These are phyloP conservation scores for Catamblyrhynchus diadema DNA, from an alignment of 2,797 vertebrate genomes.

Conservation along the genomic window DNA sequence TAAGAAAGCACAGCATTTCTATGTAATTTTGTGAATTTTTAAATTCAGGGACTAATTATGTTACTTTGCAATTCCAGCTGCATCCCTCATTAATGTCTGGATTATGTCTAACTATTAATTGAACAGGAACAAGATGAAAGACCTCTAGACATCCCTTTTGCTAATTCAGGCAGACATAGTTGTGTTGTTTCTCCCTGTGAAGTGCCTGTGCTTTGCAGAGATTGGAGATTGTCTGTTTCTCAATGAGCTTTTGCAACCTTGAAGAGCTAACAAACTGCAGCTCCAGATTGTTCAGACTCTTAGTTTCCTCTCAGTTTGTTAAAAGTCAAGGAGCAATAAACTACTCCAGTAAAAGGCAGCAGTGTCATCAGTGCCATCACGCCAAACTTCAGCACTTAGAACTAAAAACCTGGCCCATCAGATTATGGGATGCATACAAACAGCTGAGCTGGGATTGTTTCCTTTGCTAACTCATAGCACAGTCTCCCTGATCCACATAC, in stretches of 20 bases:
- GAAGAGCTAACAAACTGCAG: neutral
- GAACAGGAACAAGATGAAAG: conserved; percentile 25
- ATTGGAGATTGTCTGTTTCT: neutral
- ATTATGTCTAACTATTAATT: conserved; percentile 12
- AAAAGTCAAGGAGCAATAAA: neutral
- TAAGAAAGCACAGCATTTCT: neutral
- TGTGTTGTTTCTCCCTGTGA: neutral
- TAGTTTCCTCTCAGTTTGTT: neutral
- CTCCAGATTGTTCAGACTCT: neutral
- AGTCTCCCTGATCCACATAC: neutral
- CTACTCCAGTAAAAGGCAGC: neutral
- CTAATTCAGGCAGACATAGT: neutral
- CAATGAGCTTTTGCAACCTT: neutral
- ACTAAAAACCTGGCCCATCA: neutral
- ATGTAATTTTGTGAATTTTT: neutral
- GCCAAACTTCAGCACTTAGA: neutral
- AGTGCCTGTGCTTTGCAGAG: neutral
- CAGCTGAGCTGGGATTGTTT: neutral
- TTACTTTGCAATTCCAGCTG: neutral
- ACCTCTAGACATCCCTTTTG: neutral
- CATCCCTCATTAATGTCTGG: conserved; percentile 22
- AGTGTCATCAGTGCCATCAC: neutral
- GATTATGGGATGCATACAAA: neutral
- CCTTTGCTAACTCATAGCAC: neutral
- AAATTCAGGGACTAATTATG: conserved; percentile 20